Percentiles rank a stretch among this genome's conserved stretches.
Conservation (phyloP, 1,140 invertebrate genomes). For the Anoplolepis gracilipes region DNA sequence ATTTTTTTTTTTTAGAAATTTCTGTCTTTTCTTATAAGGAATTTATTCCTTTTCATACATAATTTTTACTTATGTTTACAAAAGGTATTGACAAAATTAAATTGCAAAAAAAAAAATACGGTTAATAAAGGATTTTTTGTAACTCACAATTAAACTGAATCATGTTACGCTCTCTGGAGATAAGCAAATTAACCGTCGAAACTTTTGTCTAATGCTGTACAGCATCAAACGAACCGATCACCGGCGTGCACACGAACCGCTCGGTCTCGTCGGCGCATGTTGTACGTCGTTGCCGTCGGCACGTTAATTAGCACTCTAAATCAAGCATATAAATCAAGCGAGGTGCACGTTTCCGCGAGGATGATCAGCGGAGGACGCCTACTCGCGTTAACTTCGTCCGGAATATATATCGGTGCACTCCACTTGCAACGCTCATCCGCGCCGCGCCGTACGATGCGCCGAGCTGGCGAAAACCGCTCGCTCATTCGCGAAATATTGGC, state of each 20-base stretch:
- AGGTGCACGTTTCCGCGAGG: slow-evolving; percentile 72
- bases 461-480: slow-evolving; percentile 17
- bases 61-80: neutral
- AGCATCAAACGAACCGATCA: slow-evolving; percentile 64
- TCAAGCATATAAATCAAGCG: slow-evolving; percentile 75
- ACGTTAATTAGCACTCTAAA: slow-evolving; percentile 74
- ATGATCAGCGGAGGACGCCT: slow-evolving; percentile 71
- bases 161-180: neutral
- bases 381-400: slow-evolving; percentile 68
- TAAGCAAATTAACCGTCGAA: slow-evolving; percentile 41
- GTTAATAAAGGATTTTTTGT: neutral
- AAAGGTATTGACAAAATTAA: neutral
- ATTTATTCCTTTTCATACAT: neutral
- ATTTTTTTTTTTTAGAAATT: neutral
- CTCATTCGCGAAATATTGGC: slow-evolving; percentile 26
- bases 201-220: slow-evolving; percentile 50
- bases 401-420: slow-evolving; percentile 52
- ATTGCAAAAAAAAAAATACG: neutral
- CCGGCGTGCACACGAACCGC: slow-evolving; percentile 30
- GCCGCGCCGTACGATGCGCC: neutral
- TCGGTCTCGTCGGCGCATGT: slow-evolving; percentile 50
- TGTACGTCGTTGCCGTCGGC: slow-evolving; percentile 64
- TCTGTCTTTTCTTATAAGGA: neutral
- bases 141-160: neutral
- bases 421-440: slow-evolving; percentile 40